These are phyloP conservation scores for Orientallactaga bullata DNA, from an alignment of 2,113 vertebrate species.

Conservation along the genomic window DNA sequence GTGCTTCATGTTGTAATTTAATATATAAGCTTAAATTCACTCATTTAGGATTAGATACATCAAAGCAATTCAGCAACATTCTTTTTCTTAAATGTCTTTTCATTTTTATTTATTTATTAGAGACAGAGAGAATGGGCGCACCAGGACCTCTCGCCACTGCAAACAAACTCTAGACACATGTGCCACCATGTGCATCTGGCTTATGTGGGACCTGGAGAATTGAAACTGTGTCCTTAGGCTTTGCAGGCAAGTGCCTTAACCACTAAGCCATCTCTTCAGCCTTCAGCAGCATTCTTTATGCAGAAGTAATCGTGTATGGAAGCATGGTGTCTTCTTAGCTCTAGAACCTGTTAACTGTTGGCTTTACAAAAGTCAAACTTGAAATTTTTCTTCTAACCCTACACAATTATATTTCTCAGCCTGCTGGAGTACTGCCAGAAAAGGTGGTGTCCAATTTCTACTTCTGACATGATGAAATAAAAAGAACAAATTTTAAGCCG, in stretches of 20 bases:
- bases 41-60: slow-evolving; percentile 45
- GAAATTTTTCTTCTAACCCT: background rate
- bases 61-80: background rate
- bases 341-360: background rate
- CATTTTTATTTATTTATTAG: no score
- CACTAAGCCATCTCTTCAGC: no score
- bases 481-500: no score
- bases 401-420: slow-evolving; percentile 54
- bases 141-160: no score
- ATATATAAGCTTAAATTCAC: slow-evolving; percentile 62
- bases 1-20: slow-evolving; percentile 45
- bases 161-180: no score
- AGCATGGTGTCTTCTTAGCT: background rate
- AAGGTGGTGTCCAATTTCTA: slow-evolving; percentile 19
- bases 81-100: background rate
- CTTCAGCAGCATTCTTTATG: background rate
- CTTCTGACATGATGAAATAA: slow-evolving; percentile 24
- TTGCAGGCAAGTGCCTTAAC: no score
- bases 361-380: background rate
- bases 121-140: no score
- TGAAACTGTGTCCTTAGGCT: no score
- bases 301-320: background rate
- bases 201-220: no score
- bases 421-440: background rate
- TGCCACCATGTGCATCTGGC: no score